Percentiles rank a stretch among this genome's conserved stretches.
phyloP scores from a whole-genome alignment of 2,113 vertebrate genomes.

The Pseudopodoces humilis region DNA sequence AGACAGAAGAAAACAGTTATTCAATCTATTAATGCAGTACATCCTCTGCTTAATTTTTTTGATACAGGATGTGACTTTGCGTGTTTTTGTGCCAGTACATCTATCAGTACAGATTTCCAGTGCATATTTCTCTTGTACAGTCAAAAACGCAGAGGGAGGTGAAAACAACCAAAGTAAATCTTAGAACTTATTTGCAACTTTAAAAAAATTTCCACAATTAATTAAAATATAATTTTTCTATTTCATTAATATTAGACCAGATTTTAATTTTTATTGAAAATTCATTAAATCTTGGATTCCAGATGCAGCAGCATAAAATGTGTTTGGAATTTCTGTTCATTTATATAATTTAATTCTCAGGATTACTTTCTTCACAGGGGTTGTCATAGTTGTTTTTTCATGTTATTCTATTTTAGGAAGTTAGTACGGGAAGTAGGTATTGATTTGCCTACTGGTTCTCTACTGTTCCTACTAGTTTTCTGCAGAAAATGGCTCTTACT shows the following conservation, averaged over 20 bases:
- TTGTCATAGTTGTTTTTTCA: neutral
- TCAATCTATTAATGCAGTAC: neutral
- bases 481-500: neutral
- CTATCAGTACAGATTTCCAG: neutral
- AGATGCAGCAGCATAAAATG: neutral
- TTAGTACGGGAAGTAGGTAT: neutral
- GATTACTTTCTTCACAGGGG: neutral
- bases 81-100: neutral
- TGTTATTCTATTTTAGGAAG: neutral
- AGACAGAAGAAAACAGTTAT: neutral
- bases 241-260: neutral
- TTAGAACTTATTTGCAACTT: neutral
- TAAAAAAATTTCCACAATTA: neutral
- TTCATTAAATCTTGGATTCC: neutral
- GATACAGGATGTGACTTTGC: neutral
- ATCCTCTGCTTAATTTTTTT: neutral
- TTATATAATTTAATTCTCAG: neutral
- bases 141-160: neutral
- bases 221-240: neutral
- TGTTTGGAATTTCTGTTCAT: neutral
- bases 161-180: neutral
- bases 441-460: neutral
- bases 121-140: neutral
- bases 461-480: neutral
- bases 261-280: neutral